phyloP scores from a whole-genome alignment of 2,888 invertebrate genomes.

The Lasius fuliginosus region DNA sequence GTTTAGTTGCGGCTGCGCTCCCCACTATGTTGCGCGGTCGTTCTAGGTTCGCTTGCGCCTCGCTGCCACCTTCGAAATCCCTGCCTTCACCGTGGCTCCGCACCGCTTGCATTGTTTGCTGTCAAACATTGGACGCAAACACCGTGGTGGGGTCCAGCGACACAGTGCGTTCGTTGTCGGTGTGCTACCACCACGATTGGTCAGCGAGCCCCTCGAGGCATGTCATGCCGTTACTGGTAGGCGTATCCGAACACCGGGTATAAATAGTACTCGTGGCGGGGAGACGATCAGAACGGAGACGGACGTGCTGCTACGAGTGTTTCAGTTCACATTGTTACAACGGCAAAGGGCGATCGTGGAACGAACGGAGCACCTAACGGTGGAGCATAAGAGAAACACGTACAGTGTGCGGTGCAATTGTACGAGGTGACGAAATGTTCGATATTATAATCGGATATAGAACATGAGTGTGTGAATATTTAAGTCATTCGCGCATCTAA shows the following conservation, averaged over 20 bases:
- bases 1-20: conserved; percentile 83
- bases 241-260: conserved; percentile 61
- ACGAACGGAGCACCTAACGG: neutral
- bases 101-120: conserved; percentile 83
- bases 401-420: conserved; percentile 7
- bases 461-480: neutral
- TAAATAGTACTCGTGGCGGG: conserved; percentile 73
- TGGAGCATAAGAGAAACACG: neutral
- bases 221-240: conserved; percentile 34
- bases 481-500: neutral
- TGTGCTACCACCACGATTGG: conserved; percentile 60
- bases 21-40: conserved; percentile 61
- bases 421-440: neutral
- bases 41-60: conserved; percentile 14
- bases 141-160: conserved; percentile 72
- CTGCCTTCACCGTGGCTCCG: conserved; percentile 67
- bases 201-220: neutral
- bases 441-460: neutral
- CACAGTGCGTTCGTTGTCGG: conserved; percentile 25
- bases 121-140: conserved; percentile 84
- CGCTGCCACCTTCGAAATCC: conserved; percentile 67
- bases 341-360: neutral
- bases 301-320: conserved; percentile 68
- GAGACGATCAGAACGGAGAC: conserved; percentile 71
- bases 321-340: neutral